These are phyloP conservation scores for Eucidaris tribuloides DNA, from an alignment of 35 echinoderm and acorn worm genomes.

Conservation along the genomic window DNA sequence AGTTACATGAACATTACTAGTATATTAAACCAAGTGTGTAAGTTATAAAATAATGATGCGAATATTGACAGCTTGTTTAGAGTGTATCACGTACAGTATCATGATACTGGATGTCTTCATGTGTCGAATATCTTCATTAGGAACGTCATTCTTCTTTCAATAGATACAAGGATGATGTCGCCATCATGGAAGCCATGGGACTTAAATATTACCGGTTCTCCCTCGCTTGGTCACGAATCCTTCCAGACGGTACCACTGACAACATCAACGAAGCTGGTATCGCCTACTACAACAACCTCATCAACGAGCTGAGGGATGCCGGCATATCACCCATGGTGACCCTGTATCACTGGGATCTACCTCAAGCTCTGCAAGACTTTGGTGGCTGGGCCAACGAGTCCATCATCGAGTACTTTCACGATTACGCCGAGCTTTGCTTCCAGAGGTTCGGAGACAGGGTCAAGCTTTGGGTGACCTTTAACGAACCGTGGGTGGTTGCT, in stretches of 20 bases:
- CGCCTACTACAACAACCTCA: constrained; percentile 71
- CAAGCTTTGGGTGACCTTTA: constrained; percentile 94
- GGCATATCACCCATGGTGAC: constrained; percentile 87
- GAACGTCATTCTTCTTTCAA: no score
- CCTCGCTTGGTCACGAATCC: constrained; percentile 79
- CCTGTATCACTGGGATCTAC: constrained; percentile 97
- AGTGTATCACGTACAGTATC: no score
- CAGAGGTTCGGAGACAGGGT: constrained; percentile 50
- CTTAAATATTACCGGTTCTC: constrained; percentile 90
- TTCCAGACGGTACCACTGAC: constrained; percentile 65
- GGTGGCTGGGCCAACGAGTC: constrained; percentile 85
- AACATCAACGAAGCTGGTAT: constrained; percentile 78
- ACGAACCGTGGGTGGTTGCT: constrained; percentile 89
- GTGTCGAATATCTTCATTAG: no score
- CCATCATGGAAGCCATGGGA: constrained; percentile 60
- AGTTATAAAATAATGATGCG: no score
- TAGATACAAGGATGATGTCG: constrained; percentile 49
- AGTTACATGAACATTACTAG: no score
- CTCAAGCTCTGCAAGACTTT: constrained; percentile 65
- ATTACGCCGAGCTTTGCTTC: constrained; percentile 87
- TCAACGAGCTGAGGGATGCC: constrained; percentile 52
- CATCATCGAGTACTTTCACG: constrained; percentile 64
- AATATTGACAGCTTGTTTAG: no score
- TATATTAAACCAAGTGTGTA: no score
- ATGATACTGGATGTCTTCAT: no score